Evolutionary conservation across 1,140 invertebrate species (phyloP).

Genomic region (Drosophila kurseongensis): DNA sequence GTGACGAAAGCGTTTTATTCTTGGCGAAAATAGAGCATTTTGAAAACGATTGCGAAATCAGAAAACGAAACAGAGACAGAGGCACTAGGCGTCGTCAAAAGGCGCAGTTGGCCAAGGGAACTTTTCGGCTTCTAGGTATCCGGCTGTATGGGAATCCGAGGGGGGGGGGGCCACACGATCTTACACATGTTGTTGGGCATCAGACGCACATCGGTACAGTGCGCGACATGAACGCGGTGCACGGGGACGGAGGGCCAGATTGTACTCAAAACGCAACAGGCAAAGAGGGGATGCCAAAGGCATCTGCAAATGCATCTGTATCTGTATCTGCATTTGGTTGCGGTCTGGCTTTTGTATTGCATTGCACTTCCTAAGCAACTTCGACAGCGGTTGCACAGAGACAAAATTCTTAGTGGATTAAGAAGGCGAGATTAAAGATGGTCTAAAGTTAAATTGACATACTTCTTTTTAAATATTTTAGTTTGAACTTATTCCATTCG

Average conservation of each 20-base stretch:
- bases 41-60: constrained; percentile 60
- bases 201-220: constrained; percentile 25
- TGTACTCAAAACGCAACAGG: constrained; percentile 53
- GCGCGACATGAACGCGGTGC: constrained; percentile 12
- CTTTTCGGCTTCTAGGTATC: constrained; percentile 22
- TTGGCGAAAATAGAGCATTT: constrained; percentile 28
- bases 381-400: constrained; percentile 23
- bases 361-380: constrained; percentile 29
- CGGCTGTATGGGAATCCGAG: background rate
- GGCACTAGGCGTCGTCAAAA: constrained; percentile 45
- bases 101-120: constrained; percentile 61
- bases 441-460: too few species aligned
- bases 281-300: constrained; percentile 35
- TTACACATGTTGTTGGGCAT: constrained; percentile 58
- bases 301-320: constrained; percentile 28
- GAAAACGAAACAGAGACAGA: constrained; percentile 37
- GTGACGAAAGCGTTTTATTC: constrained; percentile 14
- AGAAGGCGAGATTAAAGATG: too few species aligned
- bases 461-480: too few species aligned
- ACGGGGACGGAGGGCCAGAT: background rate
- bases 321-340: constrained; percentile 5
- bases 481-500: too few species aligned
- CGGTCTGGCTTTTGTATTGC: constrained; percentile 45
- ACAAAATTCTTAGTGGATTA: background rate
- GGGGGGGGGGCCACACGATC: constrained; percentile 17